Percentiles rank a stretch among this genome's conserved stretches.
Evolutionary conservation across 2,797 vertebrate genomes (phyloP).

Genomic region (Epinephelus coioides): DNA sequence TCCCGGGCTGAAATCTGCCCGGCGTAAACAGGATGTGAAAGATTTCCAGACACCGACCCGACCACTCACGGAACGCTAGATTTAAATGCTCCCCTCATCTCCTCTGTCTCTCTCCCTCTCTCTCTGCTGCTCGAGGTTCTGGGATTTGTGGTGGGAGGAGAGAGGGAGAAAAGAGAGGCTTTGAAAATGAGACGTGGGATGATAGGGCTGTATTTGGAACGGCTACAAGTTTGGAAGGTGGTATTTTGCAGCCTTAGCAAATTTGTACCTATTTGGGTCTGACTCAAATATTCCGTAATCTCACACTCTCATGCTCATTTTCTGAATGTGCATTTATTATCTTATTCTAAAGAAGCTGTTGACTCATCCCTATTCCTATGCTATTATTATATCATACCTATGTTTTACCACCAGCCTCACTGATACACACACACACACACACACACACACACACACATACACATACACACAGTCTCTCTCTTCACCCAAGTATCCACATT

Average conservation of each 20-base stretch:
- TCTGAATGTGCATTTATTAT: constrained; percentile 66
- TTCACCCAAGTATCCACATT: constrained; percentile 69
- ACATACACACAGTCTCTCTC: constrained; percentile 42
- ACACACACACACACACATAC: constrained; percentile 12
- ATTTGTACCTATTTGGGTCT: constrained; percentile 82
- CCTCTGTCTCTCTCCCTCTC: constrained; percentile 58
- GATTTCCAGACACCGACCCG: constrained; percentile 88
- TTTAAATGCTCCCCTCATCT: constrained; percentile 85
- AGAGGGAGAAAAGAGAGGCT: constrained; percentile 81
- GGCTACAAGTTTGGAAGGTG: constrained; percentile 77
- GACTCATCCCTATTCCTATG: constrained; percentile 57
- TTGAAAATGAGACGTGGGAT: constrained; percentile 84
- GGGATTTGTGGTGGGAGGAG: constrained; percentile 85
- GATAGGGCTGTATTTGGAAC: constrained; percentile 81
- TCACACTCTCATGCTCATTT: constrained; percentile 64
- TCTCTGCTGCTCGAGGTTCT: constrained; percentile 72
- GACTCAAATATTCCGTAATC: constrained; percentile 72
- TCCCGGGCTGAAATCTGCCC: constrained; percentile 81
- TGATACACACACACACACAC: constrained; percentile 25
- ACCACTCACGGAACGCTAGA: constrained; percentile 87
- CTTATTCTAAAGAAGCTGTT: constrained; percentile 68
- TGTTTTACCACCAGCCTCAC: constrained; percentile 59
- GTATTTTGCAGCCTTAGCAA: constrained; percentile 83
- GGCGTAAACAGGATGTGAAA: constrained; percentile 91
- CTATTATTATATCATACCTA: constrained; percentile 65